Evolutionary conservation across 23 tunicate genomes (phyloP), one percentile per base, ranked within the genome.

Genomic region (Diplosoma virens): DNA sequence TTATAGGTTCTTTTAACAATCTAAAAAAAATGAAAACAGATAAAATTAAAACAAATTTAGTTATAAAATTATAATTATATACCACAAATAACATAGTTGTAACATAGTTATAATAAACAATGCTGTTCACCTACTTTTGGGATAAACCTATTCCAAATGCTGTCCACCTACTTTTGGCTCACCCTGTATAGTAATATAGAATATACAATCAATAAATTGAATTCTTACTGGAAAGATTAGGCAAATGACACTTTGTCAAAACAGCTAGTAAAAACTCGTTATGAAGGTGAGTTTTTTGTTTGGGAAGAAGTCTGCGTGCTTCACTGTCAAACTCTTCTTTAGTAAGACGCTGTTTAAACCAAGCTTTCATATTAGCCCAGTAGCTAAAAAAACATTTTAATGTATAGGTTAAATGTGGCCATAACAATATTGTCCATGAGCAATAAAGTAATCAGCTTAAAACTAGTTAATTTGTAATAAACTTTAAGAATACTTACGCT

Each of bases 251-350:
- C 33, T 92, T 92, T 27, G 87, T 81, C 11, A 85, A 36, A 25
- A 92, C 87, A 23, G 97, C 92, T 5, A 92, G 71, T 16, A 92
- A 56, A 48, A 92, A 92, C 37, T 84, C 56, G 72, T 92, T 92
- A 56, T 92, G 97, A 25, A 92, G 48, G 67, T 81, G 87, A 25
- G 77, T 54, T n/a, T 48, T 41, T 0, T 78, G 77, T 29, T 77
- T 65, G 6, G 81, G 80, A 3, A 92, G 80, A 41, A 92, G 75
- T 41, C 48, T 76, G 52, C 92, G 72, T 6, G 91, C 84, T 76
- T 85, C 92, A 4, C 36, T 47, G 47, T 92, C 97, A 59, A 92
- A 92, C 61, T 92, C 97, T 76, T 92, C 97, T 53, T 92, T 92
- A 16, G 84, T 46, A 41, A 85, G 58, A 30, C 65, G 30, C 14